Evolutionary conservation across 2,797 vertebrate genomes (phyloP).

Genomic region (Tolypeutes matacus): DNA sequence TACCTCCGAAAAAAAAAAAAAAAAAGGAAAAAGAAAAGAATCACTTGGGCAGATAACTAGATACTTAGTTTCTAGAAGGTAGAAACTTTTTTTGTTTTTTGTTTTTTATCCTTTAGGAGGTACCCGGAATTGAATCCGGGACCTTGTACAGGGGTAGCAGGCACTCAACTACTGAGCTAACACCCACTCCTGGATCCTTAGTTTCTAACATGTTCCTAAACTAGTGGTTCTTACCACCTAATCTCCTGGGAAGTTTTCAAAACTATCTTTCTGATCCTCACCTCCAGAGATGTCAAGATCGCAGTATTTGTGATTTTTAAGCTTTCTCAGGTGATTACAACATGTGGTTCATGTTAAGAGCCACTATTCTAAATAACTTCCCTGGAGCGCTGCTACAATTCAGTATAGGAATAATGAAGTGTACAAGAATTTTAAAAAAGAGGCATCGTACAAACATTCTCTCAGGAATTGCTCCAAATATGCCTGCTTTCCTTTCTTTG

Average conservation of each 20-base stretch:
- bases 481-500: neutral
- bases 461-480: constrained; percentile 10
- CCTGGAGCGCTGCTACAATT: neutral
- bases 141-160: no score
- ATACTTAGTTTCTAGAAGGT: neutral
- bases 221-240: neutral
- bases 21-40: no score
- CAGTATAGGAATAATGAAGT: neutral
- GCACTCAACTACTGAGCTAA: no score
- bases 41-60: neutral
- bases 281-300: neutral
- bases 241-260: neutral
- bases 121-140: no score
- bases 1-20: no score
- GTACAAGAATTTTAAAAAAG: neutral
- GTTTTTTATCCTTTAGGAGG: no score
- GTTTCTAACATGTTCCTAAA: neutral
- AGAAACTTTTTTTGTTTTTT: no score
- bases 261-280: neutral
- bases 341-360: neutral
- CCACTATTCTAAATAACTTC: neutral
- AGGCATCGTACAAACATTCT: neutral
- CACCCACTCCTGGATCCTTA: no score
- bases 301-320: neutral
- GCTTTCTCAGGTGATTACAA: neutral